Conservation (phyloP, 2,888 invertebrate genomes). For the Tiliacea aurago region DNA sequence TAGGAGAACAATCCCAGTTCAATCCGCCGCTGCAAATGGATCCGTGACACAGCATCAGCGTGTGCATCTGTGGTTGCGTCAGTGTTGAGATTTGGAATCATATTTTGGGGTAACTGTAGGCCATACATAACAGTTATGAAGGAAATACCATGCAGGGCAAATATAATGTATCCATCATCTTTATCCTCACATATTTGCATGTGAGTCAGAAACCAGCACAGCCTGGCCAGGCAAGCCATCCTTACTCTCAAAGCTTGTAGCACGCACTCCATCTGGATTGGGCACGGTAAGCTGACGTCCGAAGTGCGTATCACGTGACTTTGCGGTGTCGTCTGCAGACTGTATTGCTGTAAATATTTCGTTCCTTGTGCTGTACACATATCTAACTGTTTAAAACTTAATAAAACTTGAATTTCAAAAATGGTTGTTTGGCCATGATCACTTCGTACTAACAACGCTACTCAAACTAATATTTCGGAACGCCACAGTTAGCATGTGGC, state of each 20-base stretch:
- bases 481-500: slow-evolving; percentile 1
- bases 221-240: background rate
- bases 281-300: background rate
- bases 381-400: background rate
- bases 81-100: too few relatives aligned
- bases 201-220: background rate
- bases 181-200: too few relatives aligned
- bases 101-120: too few relatives aligned
- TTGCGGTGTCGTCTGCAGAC: too few relatives aligned
- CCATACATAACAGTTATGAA: too few relatives aligned
- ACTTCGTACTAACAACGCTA: background rate
- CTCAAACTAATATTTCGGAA: slow-evolving; percentile 21
- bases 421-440: background rate
- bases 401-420: background rate
- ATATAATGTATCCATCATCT: too few relatives aligned
- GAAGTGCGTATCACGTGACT: slow-evolving; percentile 1
- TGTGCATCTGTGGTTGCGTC: too few relatives aligned
- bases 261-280: slow-evolving; percentile 1
- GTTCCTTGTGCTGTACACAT: background rate
- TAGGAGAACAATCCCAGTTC: too few relatives aligned
- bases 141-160: too few relatives aligned
- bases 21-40: too few relatives aligned
- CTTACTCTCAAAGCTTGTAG: background rate
- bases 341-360: background rate
- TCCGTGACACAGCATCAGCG: too few relatives aligned